Conservation (phyloP, 2,888 invertebrate species). For the Meiosimyza platycephala region DNA sequence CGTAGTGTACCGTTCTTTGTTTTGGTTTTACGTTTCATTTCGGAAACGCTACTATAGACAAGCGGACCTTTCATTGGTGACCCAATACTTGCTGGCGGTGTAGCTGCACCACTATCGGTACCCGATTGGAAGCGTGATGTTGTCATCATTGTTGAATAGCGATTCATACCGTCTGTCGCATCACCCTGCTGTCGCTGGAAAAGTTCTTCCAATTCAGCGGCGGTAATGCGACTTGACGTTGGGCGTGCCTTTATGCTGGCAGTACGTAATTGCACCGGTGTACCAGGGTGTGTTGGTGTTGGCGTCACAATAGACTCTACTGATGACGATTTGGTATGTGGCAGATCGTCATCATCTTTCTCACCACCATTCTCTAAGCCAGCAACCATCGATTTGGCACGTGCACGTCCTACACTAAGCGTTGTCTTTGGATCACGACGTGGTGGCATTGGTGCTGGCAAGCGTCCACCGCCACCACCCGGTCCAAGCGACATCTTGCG, state of each 20-base stretch:
- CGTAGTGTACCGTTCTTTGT: constrained; percentile 62
- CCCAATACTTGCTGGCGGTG: constrained; percentile 70
- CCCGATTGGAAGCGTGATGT: constrained; percentile 79
- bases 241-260: constrained; percentile 92
- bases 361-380: constrained; percentile 82
- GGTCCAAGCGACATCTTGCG: constrained; percentile 79
- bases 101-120: constrained; percentile 70
- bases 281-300: constrained; percentile 71
- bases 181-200: constrained; percentile 87
- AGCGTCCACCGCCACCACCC: constrained; percentile 65
- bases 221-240: constrained; percentile 87
- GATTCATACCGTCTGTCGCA: constrained; percentile 66
- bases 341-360: constrained; percentile 72
- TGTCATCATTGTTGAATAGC: constrained; percentile 75
- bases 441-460: constrained; percentile 92
- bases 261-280: constrained; percentile 82
- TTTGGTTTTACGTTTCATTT: constrained; percentile 86
- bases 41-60: constrained; percentile 93
- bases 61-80: constrained; percentile 76
- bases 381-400: constrained; percentile 93
- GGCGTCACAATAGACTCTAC: constrained; percentile 79
- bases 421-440: constrained; percentile 95
- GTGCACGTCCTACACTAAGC: constrained; percentile 89
- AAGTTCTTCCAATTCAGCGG: constrained; percentile 91
- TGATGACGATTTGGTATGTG: constrained; percentile 80